These are phyloP conservation scores for Mionectes olivaceus DNA, from an alignment of 2,797 vertebrate species.

Conservation along the genomic window DNA sequence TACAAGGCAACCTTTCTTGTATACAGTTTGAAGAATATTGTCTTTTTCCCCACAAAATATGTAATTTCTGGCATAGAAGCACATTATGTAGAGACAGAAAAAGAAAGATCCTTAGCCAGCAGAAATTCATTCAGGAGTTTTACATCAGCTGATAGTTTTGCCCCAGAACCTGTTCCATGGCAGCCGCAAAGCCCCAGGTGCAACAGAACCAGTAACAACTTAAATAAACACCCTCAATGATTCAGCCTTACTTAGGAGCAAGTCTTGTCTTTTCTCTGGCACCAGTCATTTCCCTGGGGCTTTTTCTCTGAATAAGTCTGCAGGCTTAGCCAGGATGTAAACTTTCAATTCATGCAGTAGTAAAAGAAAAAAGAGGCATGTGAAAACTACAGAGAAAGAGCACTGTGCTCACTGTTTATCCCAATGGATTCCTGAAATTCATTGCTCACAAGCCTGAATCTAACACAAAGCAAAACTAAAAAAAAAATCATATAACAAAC, in stretches of 20 bases:
- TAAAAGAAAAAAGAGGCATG: background rate
- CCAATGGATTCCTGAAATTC: background rate
- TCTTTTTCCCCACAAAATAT: background rate
- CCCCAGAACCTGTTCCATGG: background rate
- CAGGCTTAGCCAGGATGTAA: constrained; percentile 3
- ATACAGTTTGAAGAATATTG: background rate
- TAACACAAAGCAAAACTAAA: background rate
- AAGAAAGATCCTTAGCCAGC: background rate
- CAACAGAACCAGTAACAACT: background rate
- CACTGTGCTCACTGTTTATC: background rate
- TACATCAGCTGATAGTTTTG: background rate
- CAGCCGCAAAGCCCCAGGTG: background rate
- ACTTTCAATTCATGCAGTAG: background rate
- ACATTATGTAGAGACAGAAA: background rate
- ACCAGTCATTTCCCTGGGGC: background rate
- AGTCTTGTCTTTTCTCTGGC: background rate
- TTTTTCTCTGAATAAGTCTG: background rate
- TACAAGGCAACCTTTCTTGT: background rate
- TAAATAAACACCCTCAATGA: constrained; percentile 17
- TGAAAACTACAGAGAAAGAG: background rate
- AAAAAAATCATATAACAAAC: background rate
- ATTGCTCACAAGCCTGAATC: background rate
- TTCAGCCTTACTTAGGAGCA: constrained; percentile 1
- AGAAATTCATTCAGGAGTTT: background rate
- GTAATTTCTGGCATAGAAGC: background rate